These are phyloP conservation scores for Cathartes aura DNA, from an alignment of 2,113 vertebrate species.

Conservation along the genomic window DNA sequence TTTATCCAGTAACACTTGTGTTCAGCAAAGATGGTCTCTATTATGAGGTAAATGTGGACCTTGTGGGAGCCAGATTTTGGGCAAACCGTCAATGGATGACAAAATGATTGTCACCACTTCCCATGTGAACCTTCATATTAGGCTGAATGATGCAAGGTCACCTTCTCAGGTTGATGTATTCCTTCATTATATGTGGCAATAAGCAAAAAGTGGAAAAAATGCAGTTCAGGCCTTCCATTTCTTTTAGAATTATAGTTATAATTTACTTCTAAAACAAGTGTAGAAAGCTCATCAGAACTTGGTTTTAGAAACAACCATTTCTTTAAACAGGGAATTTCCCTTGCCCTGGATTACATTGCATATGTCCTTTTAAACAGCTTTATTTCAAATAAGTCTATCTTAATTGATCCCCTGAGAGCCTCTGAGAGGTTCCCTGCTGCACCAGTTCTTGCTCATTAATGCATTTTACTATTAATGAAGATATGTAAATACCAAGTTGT, in stretches of 20 bases:
- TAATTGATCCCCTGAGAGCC: conserved; percentile 40
- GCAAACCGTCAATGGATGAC: neutral
- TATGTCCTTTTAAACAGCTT: conserved; percentile 36
- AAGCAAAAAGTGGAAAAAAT: neutral
- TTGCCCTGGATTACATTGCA: neutral
- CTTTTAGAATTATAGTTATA: neutral
- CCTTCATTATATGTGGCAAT: neutral
- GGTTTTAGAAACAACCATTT: neutral
- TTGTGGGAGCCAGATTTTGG: neutral
- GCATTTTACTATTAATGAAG: neutral
- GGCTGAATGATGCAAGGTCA: neutral
- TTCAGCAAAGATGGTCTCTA: neutral
- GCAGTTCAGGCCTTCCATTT: neutral
- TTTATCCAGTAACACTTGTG: neutral
- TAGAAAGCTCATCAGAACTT: neutral
- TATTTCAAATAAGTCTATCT: conserved; percentile 27
- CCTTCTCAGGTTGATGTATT: neutral
- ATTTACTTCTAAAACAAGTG: neutral
- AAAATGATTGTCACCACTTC: neutral
- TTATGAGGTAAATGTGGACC: neutral
- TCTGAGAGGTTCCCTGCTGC: conserved; percentile 1
- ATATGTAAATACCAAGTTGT: conserved; percentile 15
- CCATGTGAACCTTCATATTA: neutral
- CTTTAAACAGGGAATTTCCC: neutral
- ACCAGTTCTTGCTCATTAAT: conserved; percentile 39